Evolutionary conservation across 2,113 vertebrate genomes (phyloP).

Genomic region (Syrmaticus mikado): DNA sequence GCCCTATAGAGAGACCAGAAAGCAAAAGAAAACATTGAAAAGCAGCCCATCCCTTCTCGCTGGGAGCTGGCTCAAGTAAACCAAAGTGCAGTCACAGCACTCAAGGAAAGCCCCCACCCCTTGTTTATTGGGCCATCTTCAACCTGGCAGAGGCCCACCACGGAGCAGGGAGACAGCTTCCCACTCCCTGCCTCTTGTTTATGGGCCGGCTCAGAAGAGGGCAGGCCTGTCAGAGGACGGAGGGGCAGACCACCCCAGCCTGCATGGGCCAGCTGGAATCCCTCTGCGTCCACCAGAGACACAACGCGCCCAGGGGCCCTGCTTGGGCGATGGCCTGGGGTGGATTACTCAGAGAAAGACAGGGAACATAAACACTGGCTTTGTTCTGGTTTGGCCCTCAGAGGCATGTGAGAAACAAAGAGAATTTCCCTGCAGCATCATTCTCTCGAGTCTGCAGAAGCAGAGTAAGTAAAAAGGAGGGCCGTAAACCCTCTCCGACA

Average conservation of each 20-base stretch:
- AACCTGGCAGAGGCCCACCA: accelerated
- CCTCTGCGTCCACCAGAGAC: neutral
- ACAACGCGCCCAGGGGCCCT: neutral
- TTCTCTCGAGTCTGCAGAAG: neutral
- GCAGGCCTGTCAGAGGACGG: neutral
- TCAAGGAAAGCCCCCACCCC: neutral
- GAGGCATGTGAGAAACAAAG: neutral
- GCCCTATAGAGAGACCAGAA: neutral
- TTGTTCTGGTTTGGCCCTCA: neutral
- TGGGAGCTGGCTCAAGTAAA: neutral
- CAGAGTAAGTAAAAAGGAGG: neutral
- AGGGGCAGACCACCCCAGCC: neutral
- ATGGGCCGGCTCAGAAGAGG: accelerated
- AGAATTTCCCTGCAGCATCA: accelerated
- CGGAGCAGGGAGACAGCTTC: neutral
- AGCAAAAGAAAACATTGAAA: neutral
- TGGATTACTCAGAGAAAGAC: neutral
- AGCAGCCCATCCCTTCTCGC: neutral
- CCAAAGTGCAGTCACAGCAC: accelerated
- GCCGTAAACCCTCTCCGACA: neutral
- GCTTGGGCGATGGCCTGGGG: neutral
- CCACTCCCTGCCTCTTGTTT: accelerated
- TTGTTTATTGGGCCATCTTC: neutral
- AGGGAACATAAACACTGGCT: neutral
- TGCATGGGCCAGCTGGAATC: neutral